Evolutionary conservation across 2,888 invertebrate genomes (phyloP).

Genomic region (Allacma fusca): DNA sequence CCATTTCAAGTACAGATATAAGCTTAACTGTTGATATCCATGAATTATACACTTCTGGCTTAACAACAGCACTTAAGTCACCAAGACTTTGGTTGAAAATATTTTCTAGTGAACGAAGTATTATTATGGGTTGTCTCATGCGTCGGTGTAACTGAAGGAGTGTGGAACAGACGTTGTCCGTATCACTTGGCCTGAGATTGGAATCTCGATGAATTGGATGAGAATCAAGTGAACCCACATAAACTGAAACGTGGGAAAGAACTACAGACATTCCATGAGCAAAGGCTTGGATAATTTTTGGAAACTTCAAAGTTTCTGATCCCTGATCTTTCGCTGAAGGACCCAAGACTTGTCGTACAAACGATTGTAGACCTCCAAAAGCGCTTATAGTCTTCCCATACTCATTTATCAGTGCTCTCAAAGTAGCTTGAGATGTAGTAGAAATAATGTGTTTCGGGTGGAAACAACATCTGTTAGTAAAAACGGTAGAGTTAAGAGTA

Average conservation of each 20-base stretch:
- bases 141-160: conserved; percentile 42
- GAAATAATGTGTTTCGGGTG: conserved; percentile 47
- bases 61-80: background rate
- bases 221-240: conserved; percentile 16
- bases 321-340: too few species aligned
- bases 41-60: background rate
- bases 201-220: too few species aligned
- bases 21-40: conserved; percentile 50
- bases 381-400: conserved; percentile 40
- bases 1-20: conserved; percentile 47
- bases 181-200: background rate
- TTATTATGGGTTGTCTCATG: conserved; percentile 26
- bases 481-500: conserved; percentile 45
- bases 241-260: conserved; percentile 30
- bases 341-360: conserved; percentile 29
- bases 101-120: conserved; percentile 42
- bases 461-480: conserved; percentile 47
- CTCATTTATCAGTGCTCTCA: conserved; percentile 36
- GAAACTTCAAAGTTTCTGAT: conserved; percentile 2
- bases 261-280: conserved; percentile 45
- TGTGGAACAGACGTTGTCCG: background rate
- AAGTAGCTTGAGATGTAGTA: conserved; percentile 42
- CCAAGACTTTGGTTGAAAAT: conserved; percentile 45
- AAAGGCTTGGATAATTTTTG: conserved; percentile 47
- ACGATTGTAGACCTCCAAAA: conserved; percentile 42